Evolutionary conservation across 2,113 vertebrate genomes (phyloP).

Genomic region (Tympanuchus pallidicinctus): DNA sequence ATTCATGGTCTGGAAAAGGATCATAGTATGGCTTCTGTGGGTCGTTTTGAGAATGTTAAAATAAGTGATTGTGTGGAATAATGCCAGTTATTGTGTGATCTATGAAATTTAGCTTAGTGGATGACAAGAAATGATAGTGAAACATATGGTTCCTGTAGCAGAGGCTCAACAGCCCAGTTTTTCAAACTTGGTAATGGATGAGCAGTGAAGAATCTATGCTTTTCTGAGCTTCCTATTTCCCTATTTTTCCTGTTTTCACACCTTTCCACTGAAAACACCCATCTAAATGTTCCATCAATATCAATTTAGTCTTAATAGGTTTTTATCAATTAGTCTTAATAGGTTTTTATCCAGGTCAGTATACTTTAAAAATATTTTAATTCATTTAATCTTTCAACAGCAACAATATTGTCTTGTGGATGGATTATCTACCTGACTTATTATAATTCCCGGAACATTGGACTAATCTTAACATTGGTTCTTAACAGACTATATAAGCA

Average conservation of each 20-base stretch:
- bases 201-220: neutral
- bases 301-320: neutral
- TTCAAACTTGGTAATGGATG: neutral
- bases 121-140: neutral
- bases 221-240: neutral
- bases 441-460: conserved; percentile 98
- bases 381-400: conserved; percentile 79
- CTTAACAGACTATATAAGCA: conserved; percentile 96
- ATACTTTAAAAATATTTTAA: conserved; percentile 1
- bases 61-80: neutral
- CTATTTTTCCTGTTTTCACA: neutral
- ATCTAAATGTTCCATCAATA: neutral
- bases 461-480: conserved; percentile 95
- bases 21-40: neutral
- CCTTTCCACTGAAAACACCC: neutral
- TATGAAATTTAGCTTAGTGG: neutral
- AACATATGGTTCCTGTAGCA: neutral
- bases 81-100: neutral
- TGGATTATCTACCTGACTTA: conserved; percentile 99
- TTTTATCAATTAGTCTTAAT: conserved; percentile 20
- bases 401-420: conserved; percentile 98
- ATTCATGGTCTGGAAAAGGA: neutral
- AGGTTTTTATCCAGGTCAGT: conserved; percentile 40
- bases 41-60: neutral
- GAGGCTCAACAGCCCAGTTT: neutral